Evolutionary conservation across 2,888 invertebrate species (phyloP), one percentile per base, ranked within the genome.

Genomic region (Heteromyza rotundicornis): DNA sequence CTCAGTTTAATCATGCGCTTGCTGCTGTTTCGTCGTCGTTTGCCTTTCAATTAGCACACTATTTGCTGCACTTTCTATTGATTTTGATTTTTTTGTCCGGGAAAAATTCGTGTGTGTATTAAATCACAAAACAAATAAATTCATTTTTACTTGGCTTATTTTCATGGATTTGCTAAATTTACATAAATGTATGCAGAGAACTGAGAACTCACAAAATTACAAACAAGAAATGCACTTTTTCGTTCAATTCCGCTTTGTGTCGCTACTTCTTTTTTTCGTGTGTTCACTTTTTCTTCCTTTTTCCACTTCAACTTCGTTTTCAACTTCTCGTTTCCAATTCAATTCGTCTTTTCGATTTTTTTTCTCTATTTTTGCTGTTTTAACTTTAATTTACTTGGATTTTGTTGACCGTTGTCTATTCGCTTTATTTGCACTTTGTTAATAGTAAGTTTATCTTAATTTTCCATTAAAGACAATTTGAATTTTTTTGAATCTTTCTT

Each of bases 141-240:
- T n/a, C n/a, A n/a, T n/a, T n/a, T n/a, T n/a, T n/a, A n/a, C n/a
- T n/a, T n/a, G n/a, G n/a, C n/a, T n/a, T n/a, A n/a, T n/a, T n/a
- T n/a, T n/a, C n/a, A n/a, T n/a, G n/a, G n/a, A n/a, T n/a, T n/a
- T n/a, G n/a, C n/a, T n/a, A n/a, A n/a, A n/a, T n/a, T n/a, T n/a
- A n/a, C n/a, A n/a, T n/a, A n/a, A n/a, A n/a, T n/a, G n/a, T n/a
- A n/a, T n/a, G n/a, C n/a, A n/a, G n/a, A n/a, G n/a, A n/a, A n/a
- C n/a, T n/a, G n/a, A n/a, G n/a, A n/a, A n/a, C n/a, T n/a, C n/a
- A 44, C 57, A 57, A 66, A 62, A 56, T 62, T 54, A 63, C 53
- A 49, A n/a, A n/a, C n/a, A n/a, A 57, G 58, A 51, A 52, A 24
- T 22, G 35, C 49, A 60, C 52, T 23, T 16, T 47, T 35, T 62